Conservation (phyloP, 1,140 invertebrate genomes). For the Lepidurus apus region DNA sequence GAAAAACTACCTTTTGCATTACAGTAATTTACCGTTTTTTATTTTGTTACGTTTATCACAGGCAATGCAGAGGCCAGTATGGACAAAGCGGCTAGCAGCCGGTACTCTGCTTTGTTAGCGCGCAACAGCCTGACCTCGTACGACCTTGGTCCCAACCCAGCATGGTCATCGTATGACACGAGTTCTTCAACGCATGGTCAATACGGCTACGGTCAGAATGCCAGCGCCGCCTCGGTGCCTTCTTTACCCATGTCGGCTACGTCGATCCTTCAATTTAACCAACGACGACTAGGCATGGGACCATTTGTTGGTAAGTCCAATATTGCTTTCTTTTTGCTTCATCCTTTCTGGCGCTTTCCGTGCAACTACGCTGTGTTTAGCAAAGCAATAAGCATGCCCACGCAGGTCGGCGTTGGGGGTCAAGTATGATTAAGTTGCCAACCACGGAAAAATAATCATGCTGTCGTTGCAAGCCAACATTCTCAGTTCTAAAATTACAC, state of each 20-base stretch:
- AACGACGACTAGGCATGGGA: background rate
- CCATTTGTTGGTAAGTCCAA: background rate
- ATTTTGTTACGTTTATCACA: too few relatives aligned
- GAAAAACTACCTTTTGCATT: too few relatives aligned
- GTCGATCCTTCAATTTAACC: constrained; percentile 18
- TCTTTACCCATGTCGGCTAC: background rate
- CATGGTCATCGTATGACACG: constrained; percentile 9
- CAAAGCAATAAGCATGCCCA: constrained; percentile 15
- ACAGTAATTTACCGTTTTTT: too few relatives aligned
- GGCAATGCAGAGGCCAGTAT: background rate
- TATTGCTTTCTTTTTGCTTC: background rate
- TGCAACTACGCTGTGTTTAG: background rate
- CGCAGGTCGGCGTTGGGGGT: constrained; percentile 7
- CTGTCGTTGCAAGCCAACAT: background rate
- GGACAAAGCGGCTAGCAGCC: background rate
- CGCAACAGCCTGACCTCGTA: background rate
- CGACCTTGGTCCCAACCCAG: background rate
- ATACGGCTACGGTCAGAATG: constrained; percentile 1
- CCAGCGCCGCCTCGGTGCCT: constrained; percentile 5
- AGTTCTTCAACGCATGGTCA: constrained; percentile 1
- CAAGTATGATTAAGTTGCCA: constrained; percentile 19
- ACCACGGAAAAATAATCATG: constrained; percentile 16
- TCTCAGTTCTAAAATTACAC: background rate
- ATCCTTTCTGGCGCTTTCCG: background rate
- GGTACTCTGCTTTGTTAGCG: background rate